These are phyloP conservation scores for Cathartes aura DNA, from an alignment of 2,113 vertebrate genomes.

Conservation along the genomic window DNA sequence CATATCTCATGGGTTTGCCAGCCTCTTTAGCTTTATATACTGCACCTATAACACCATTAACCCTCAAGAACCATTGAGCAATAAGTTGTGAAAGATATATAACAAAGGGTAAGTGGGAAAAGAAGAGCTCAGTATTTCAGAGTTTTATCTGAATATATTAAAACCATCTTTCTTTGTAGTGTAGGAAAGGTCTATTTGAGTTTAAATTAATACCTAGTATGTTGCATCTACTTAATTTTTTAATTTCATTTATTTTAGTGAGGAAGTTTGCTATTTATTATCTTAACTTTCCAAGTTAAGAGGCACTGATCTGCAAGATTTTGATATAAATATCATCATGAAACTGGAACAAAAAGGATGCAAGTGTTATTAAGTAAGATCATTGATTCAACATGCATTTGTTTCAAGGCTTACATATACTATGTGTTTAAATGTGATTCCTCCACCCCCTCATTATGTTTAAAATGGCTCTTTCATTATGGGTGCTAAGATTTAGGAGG, in stretches of 20 bases:
- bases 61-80: neutral
- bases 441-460: neutral
- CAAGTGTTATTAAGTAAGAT: neutral
- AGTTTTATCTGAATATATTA: neutral
- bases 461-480: neutral
- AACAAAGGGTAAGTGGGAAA: neutral
- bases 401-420: neutral
- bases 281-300: neutral
- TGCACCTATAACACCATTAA: neutral
- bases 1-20: neutral
- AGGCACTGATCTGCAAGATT: neutral
- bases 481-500: neutral
- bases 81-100: neutral
- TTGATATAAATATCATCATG: neutral
- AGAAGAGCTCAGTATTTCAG: neutral
- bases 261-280: neutral
- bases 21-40: neutral
- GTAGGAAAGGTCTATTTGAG: neutral
- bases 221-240: neutral
- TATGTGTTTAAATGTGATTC: neutral
- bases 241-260: neutral
- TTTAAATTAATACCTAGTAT: neutral
- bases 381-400: neutral
- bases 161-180: neutral
- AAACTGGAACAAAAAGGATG: neutral